Percentiles rank a stretch among this genome's conserved stretches.
Conservation (phyloP, 2,888 invertebrate species). For the Drosophila borealis region DNA sequence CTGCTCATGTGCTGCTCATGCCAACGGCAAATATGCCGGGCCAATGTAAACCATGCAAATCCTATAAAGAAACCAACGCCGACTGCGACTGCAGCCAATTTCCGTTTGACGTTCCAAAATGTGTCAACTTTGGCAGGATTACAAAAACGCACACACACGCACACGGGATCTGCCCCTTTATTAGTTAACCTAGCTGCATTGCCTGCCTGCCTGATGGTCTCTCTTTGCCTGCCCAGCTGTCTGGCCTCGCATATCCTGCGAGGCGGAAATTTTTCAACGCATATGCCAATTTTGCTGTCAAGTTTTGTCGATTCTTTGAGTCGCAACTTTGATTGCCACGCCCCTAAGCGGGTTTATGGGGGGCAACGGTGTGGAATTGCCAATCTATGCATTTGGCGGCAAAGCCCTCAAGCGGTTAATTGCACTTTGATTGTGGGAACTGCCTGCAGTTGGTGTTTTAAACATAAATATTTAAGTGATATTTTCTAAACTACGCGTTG, state of each 20-base stretch:
- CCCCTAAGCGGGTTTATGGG: neutral
- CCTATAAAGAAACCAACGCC: constrained; percentile 59
- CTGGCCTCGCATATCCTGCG: constrained; percentile 29
- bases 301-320: constrained; percentile 55
- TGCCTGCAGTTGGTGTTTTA: constrained; percentile 52
- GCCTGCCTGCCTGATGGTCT: constrained; percentile 9
- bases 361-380: constrained; percentile 19
- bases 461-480: constrained; percentile 29
- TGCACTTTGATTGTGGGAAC: constrained; percentile 68
- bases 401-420: constrained; percentile 61
- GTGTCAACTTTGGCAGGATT: constrained; percentile 75
- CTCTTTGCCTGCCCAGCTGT: neutral
- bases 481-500: neutral
- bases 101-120: constrained; percentile 75
- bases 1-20: constrained; percentile 22
- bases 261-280: constrained; percentile 73
- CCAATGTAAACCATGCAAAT: constrained; percentile 54
- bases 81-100: constrained; percentile 67
- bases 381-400: constrained; percentile 30
- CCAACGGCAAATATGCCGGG: constrained; percentile 29
- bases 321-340: constrained; percentile 34
- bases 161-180: constrained; percentile 44
- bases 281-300: constrained; percentile 76
- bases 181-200: constrained; percentile 50
- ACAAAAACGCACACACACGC: constrained; percentile 48